Evolutionary conservation across 2,113 vertebrate genomes (phyloP).

Genomic region (Cephalopterus ornatus): DNA sequence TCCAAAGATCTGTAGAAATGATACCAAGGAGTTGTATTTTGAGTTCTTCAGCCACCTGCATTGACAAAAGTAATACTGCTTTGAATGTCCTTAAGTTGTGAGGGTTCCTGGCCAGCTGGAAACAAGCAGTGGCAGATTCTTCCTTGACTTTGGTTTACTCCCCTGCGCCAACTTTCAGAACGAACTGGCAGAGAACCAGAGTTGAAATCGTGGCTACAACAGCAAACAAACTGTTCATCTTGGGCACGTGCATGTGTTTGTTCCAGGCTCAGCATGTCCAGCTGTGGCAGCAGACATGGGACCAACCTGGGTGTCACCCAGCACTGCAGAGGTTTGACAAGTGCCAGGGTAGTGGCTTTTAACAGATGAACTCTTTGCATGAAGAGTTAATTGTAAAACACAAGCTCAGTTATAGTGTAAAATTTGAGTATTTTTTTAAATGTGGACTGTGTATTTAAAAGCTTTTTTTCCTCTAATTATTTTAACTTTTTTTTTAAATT

Average conservation of each 20-base stretch:
- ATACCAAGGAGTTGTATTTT: background rate
- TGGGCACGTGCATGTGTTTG: background rate
- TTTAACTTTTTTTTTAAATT: background rate
- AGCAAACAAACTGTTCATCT: background rate
- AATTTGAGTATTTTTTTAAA: background rate
- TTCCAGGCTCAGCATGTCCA: background rate
- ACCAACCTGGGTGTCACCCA: background rate
- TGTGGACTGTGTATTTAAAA: background rate
- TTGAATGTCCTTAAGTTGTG: background rate
- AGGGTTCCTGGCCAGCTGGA: background rate
- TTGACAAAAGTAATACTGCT: background rate
- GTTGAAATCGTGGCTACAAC: background rate
- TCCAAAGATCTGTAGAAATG: constrained; percentile 18
- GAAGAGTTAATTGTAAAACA: background rate
- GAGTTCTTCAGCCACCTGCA: background rate
- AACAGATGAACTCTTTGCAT: background rate
- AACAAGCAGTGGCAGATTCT: background rate
- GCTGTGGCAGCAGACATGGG: background rate
- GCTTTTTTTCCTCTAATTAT: background rate
- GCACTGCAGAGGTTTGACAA: background rate
- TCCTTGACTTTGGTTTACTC: background rate
- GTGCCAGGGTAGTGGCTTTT: background rate
- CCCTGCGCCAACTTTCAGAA: background rate
- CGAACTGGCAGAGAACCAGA: background rate
- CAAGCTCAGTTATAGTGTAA: background rate